Percentiles rank a stretch among this genome's conserved stretches.
These are phyloP conservation scores for Sebastiscus tertius DNA, from an alignment of 2,797 vertebrate genomes.

Conservation along the genomic window DNA sequence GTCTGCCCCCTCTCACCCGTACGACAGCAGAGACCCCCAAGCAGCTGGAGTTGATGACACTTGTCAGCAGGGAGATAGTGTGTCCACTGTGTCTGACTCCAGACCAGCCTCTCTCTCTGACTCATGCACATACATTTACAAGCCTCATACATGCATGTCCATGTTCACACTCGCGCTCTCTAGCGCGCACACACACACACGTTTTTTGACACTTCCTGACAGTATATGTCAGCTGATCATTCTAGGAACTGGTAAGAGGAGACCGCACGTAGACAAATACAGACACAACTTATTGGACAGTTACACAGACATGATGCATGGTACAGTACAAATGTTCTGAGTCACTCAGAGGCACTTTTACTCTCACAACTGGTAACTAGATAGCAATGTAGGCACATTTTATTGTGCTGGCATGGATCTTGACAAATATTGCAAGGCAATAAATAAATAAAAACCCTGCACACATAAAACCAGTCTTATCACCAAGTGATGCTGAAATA, in stretches of 20 bases:
- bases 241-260: conserved; percentile 29
- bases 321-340: conserved; percentile 2
- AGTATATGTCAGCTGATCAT: conserved; percentile 54
- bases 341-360: conserved; percentile 33
- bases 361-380: not conserved
- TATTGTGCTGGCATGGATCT: not conserved
- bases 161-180: conserved; percentile 39
- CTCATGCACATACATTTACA: conserved; percentile 47
- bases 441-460: not conserved
- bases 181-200: not conserved
- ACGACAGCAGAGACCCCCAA: conserved; percentile 63
- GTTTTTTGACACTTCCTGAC: conserved; percentile 41
- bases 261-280: conserved; percentile 17
- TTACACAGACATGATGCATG: conserved; percentile 11
- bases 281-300: not conserved
- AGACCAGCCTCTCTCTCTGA: conserved; percentile 42
- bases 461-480: not conserved
- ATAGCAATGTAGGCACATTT: not conserved
- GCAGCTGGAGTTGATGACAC: conserved; percentile 72
- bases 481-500: not conserved
- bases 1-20: conserved; percentile 46
- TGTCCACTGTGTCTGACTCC: conserved; percentile 60
- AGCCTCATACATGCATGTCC: conserved; percentile 33
- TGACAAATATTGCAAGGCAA: not conserved
- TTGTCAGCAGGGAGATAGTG: conserved; percentile 72